Evolutionary conservation across 2,888 invertebrate genomes (phyloP), one percentile per base, ranked within the genome.

Genomic region (Acholoe squamosa): DNA sequence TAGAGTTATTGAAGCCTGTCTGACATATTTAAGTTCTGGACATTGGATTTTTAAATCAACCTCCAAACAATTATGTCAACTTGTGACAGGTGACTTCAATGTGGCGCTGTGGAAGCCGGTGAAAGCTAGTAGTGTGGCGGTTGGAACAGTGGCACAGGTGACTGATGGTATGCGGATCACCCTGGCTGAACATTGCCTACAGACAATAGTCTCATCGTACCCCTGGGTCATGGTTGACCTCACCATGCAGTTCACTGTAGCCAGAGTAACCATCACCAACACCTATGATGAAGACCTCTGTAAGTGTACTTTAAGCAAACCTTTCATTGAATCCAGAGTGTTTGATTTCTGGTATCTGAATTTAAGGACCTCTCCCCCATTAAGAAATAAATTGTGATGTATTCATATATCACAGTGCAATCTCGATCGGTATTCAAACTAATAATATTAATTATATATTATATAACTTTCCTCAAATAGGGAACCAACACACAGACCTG

Each of bases 221-320:
- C 61, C 61, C n/a, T 61, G 61, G 61, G n/a, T 61, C n/a, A 61
- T 61, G 19, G 61, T 61, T 7, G 61, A 61, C n/a, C 61, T 61
- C 22, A 61, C 61, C n/a, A n/a, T 61, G 22, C 61, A 61, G n/a
- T 61, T 61, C n/a, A n/a, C 7, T 12, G 61, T 61, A 14, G 61
- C 22, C 19, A 61, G 61, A 61, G 61, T 61, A 3, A n/a, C n/a
- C n/a, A n/a, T 61, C 61, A 19, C n/a, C n/a, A 61, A 61, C n/a
- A 3, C 61, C 19, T 14, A 61, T n/a, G 61, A 19, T 0, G 61
- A 61, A n/a, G 22, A 61, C 5, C 14, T 61, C n/a, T 61, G 61
- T 61, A 61, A 61, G 61, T 61, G 3, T 3, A 43, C 43, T 3
- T 43, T 10, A 43, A 43, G n/a, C n/a, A n/a, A n/a, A n/a, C n/a